Evolutionary conservation across 2,888 invertebrate species (phyloP).

Genomic region (Dicyrtomina minuta): DNA sequence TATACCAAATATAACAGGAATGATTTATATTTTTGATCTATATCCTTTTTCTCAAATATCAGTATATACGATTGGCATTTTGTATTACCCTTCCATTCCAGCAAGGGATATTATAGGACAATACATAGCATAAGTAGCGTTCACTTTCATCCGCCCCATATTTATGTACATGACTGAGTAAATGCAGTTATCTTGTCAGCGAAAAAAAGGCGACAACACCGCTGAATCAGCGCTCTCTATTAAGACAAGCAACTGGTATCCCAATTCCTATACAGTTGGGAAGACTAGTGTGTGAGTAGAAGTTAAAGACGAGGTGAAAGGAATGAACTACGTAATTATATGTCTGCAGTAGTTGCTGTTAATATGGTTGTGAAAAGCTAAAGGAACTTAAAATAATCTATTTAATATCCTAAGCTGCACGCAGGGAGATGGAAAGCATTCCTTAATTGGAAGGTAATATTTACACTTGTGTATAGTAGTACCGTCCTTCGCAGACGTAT

Average conservation of each 20-base stretch:
- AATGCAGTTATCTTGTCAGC: not conserved
- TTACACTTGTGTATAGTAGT: constrained; percentile 7
- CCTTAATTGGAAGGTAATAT: constrained; percentile 31
- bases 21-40: too few species aligned
- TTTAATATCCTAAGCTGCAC: constrained; percentile 3
- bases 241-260: too few species aligned
- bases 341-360: not conserved
- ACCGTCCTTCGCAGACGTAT: too few species aligned
- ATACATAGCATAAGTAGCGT: too few species aligned
- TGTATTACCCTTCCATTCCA: too few species aligned
- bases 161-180: not conserved
- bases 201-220: too few species aligned
- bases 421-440: constrained; percentile 14
- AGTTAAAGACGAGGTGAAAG: constrained; percentile 1
- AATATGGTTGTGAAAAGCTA: not conserved
- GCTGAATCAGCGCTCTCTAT: too few species aligned
- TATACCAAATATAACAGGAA: too few species aligned
- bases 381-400: not conserved
- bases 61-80: too few species aligned
- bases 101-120: too few species aligned
- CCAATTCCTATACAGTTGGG: not conserved
- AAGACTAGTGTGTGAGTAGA: not conserved
- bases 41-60: too few species aligned
- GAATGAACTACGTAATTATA: not conserved
- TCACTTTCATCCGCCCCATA: not conserved